Base-by-base conservation (phyloP, 2,797 vertebrate species). In the Leptodactylus fallax region DNA sequence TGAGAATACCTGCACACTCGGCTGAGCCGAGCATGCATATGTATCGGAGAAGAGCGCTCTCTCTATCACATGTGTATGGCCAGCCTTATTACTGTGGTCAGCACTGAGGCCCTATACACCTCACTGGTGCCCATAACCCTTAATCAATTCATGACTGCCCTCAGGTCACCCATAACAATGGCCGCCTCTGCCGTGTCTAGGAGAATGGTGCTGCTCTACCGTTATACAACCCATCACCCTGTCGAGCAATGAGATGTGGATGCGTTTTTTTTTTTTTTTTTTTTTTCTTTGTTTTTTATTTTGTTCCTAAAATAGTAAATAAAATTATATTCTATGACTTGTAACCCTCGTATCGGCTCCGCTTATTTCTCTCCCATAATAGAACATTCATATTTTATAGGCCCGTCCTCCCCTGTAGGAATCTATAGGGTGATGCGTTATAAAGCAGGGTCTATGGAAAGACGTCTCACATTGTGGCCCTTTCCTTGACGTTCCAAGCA, bases 251-350 rank as follows among this genome's bases (percentile, higher is more conserved):
- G 55, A 81, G 78, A 49, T 65, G 65, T 86, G 87, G 49, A 89
- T 81, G 77, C 74, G 27, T 85, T 80, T 55, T 13, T n/a, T 53
- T 74, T 53, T 72, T 45, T 79, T 25, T 67, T 67, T 11, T 17
- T 21, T 21, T 21, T 56, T n/a, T n/a, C n/a, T n/a, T 53, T 74
- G 23, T 72, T 45, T 79, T 25, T 67, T 67, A 5, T 72, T 88
- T 71, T 85, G 87, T 89, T 85, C 69, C 55, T 85, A 65, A 51
- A 86, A 55, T 89, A 78, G 51, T 85, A 67, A 88, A 89, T 89
- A 89, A 87, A 89, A 89, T 71, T 58, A 83, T 88, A 83, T 88
- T 88, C 78, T 76, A 89, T 86, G 71, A 85, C 47, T 81, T 89
- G 45, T 81, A 85, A 76, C 25, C 3, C 16, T 81, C 6, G 67